Conservation (phyloP, 2,797 vertebrate genomes). For the Simalia tracyae region DNA sequence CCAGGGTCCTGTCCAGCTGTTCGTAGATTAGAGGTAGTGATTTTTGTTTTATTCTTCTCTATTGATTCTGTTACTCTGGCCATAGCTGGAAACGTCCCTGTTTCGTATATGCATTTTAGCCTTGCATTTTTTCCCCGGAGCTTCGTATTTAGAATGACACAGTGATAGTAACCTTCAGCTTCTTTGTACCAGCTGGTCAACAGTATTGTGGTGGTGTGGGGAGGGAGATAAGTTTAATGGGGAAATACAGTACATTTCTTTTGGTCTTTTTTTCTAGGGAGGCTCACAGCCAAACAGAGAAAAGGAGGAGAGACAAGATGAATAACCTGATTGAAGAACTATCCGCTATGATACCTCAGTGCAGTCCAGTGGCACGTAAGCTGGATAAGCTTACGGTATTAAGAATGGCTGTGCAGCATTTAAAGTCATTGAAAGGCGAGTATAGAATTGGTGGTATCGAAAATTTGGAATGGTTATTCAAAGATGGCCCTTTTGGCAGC, state of each 20-base stretch:
- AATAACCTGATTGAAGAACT: constrained; percentile 92
- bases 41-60: not conserved
- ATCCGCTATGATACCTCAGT: constrained; percentile 91
- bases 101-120: not conserved
- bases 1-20: no score
- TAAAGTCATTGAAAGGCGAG: constrained; percentile 89
- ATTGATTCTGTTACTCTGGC: not conserved
- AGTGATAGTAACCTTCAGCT: not conserved
- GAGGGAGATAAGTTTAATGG: not conserved
- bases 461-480: not conserved
- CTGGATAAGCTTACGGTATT: constrained; percentile 94
- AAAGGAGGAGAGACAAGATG: constrained; percentile 93
- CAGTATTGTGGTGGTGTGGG: not conserved
- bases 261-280: constrained; percentile 75
- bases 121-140: not conserved
- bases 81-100: not conserved
- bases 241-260: not conserved
- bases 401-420: constrained; percentile 90
- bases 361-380: constrained; percentile 86
- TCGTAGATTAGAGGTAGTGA: no score
- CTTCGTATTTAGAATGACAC: not conserved
- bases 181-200: not conserved
- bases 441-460: not conserved
- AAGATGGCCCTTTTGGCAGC: not conserved
- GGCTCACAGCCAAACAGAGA: constrained; percentile 94